Evolutionary conservation across 2,797 vertebrate genomes (phyloP), one percentile per base, ranked within the genome.

Genomic region (Chelidonichthys spinosus): DNA sequence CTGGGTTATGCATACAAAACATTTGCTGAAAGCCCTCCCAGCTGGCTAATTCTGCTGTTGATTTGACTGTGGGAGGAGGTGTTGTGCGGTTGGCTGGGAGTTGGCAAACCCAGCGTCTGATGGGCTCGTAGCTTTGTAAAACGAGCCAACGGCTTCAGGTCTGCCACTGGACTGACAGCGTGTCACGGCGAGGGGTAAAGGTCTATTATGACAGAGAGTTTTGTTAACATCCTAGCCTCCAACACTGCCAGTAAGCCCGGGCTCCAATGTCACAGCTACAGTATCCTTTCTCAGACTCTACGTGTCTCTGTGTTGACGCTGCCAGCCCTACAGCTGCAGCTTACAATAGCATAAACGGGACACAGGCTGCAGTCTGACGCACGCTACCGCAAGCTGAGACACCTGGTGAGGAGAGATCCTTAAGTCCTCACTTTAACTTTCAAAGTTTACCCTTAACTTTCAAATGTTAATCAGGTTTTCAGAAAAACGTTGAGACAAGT

Each of bases 131-230:
- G 74, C 81, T 69, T 62, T 68, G 69, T 76, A 76, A 75, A 71
- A 70, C 35, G 47, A 85, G 75, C 80, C 79, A 73, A 59, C 69
- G 85, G 70, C 72, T 80, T 69, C 80, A 69, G 75, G 78, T 82
- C 76, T 73, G 83, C 64, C 59, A 17, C 53, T 77, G 68, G 78
- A 70, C 36, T 84, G 86, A 86, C 87, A 72, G 82, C 56, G 13
- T 74, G 81, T 73, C 68, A 84, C 67, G 66, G 79, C 79, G 70
- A 80, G 32, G 39, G 65, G 76, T 77, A 65, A 86, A 87, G 89
- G 90, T 89, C 75, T 55, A 85, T 87, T 87, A 87, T 81, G 82
- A 74, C 59, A 50, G 61, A 65, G 59, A 80, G 63, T 86, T 89
- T 86, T 83, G 80, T 84, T 85, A 76, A 83, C 76, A 77, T 85